phyloP scores from a whole-genome alignment of 2,888 invertebrate species.

The Tuta absoluta region DNA sequence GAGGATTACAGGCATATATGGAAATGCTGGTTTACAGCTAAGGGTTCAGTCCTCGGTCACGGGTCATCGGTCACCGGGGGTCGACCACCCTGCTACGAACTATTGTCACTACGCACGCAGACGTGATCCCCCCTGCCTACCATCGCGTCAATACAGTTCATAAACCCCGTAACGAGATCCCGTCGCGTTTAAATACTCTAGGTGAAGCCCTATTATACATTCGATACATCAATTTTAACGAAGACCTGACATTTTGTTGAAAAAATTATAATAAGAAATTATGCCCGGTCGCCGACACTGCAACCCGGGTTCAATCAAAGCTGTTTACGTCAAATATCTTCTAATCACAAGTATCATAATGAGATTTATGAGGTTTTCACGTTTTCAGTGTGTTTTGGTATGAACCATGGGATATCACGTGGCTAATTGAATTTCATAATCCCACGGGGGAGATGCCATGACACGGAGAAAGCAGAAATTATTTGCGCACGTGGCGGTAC shows the following conservation, averaged over 20 bases:
- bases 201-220: constrained; percentile 2
- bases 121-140: constrained; percentile 18
- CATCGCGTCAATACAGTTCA: constrained; percentile 10
- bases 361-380: constrained; percentile 8
- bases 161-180: constrained; percentile 16
- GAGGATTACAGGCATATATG: background rate
- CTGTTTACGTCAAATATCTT: background rate
- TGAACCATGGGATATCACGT: constrained; percentile 17
- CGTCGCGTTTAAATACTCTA: constrained; percentile 22
- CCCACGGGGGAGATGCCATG: background rate
- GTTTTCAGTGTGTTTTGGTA: constrained; percentile 15
- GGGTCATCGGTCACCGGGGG: constrained; percentile 13
- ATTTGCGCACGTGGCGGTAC: constrained; percentile 9
- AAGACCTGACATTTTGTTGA: constrained; percentile 8
- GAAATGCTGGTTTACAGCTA: background rate
- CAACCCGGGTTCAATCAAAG: background rate
- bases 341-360: constrained; percentile 14
- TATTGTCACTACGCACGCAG: constrained; percentile 12
- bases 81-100: constrained; percentile 18
- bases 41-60: constrained; percentile 12
- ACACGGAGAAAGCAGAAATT: constrained; percentile 23
- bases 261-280: background rate
- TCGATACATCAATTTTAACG: background rate
- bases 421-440: constrained; percentile 15
- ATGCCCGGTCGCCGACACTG: background rate